These are phyloP conservation scores for Macrophya alboannulata DNA, from an alignment of 2,888 invertebrate species.

Conservation along the genomic window DNA sequence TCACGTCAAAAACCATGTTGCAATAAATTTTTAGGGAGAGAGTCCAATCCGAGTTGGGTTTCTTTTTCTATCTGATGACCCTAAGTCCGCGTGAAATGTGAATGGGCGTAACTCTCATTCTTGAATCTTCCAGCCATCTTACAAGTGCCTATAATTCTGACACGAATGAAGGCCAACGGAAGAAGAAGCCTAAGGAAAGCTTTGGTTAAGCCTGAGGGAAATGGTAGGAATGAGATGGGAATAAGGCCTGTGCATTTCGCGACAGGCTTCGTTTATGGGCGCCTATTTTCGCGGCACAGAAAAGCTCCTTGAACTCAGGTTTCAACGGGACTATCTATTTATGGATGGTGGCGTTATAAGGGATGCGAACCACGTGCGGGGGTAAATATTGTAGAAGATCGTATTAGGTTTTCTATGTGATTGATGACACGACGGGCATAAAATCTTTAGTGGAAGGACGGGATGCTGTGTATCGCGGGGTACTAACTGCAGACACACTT, in stretches of 20 bases:
- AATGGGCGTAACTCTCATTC: not conserved
- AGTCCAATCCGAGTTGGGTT: not conserved
- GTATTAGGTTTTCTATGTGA: slow-evolving; percentile 37
- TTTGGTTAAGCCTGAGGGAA: slow-evolving; percentile 32
- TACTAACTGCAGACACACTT: not conserved
- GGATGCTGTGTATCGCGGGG: slow-evolving; percentile 4
- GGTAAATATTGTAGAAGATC: slow-evolving; percentile 38
- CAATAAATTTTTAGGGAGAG: not conserved
- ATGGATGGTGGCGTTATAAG: slow-evolving; percentile 21
- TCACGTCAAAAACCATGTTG: not conserved
- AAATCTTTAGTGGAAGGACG: slow-evolving; percentile 29
- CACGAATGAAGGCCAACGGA: not conserved
- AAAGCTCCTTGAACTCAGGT: slow-evolving; percentile 21
- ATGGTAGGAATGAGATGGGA: slow-evolving; percentile 26
- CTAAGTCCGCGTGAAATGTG: not conserved
- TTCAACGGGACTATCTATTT: slow-evolving; percentile 32
- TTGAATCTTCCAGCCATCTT: not conserved
- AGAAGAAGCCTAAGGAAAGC: not conserved
- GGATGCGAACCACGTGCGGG: slow-evolving; percentile 38
- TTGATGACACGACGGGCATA: slow-evolving; percentile 52
- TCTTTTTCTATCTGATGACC: not conserved
- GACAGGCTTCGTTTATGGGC: slow-evolving; percentile 20
- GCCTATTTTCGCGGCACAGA: not conserved
- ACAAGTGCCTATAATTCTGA: not conserved
- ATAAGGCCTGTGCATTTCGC: slow-evolving; percentile 19